Conservation (phyloP, 1,140 invertebrate genomes). For the Aphidius ervi region DNA sequence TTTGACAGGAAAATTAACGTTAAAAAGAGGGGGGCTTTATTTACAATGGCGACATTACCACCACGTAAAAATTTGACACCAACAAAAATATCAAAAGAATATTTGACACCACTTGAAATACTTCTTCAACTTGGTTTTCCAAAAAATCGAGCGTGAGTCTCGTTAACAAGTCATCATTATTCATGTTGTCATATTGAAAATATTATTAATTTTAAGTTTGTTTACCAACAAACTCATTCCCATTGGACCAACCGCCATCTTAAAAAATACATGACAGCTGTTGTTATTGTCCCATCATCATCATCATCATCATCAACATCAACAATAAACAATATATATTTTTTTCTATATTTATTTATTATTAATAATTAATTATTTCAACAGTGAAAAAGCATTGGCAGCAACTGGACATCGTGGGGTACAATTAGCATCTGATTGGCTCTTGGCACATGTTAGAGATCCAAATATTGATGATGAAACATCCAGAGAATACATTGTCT, state of each 20-base stretch:
- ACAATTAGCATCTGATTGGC: constrained; percentile 84
- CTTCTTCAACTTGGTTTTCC: constrained; percentile 84
- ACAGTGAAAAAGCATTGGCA: constrained; percentile 80
- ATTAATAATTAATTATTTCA: constrained; percentile 4
- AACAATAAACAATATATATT: too few species aligned
- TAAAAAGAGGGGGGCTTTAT: too few species aligned
- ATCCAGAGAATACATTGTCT: constrained; percentile 80
- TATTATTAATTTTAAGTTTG: too few species aligned
- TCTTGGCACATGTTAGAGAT: constrained; percentile 84
- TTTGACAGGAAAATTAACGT: too few species aligned
- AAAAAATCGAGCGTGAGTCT: constrained; percentile 76
- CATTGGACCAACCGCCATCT: neutral
- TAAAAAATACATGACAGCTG: constrained; percentile 10
- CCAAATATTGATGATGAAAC: constrained; percentile 68
- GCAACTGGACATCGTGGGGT: constrained; percentile 84
- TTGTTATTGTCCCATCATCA: neutral
- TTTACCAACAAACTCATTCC: too few species aligned
- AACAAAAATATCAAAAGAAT: constrained; percentile 67
- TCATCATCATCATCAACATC: neutral
- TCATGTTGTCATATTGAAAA: neutral
- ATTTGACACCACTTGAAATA: constrained; percentile 72
- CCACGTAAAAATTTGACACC: constrained; percentile 65
- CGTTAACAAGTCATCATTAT: constrained; percentile 8
- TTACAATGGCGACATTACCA: constrained; percentile 62
- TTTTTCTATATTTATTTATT: neutral